Conservation (phyloP, 2,888 invertebrate genomes). For the Ophion obscuratus region DNA sequence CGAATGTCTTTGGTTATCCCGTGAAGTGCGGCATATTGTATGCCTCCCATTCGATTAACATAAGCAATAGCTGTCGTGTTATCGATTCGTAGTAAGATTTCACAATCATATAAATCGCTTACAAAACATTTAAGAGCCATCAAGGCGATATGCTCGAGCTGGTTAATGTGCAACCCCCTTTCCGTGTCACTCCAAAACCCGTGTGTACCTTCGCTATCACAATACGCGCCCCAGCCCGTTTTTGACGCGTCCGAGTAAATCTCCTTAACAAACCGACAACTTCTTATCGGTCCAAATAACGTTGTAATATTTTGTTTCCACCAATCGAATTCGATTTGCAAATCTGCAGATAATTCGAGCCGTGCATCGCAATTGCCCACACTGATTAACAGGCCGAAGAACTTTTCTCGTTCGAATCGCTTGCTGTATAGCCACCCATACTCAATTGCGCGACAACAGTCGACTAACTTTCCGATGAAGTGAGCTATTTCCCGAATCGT, state of each 20-base stretch:
- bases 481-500: not conserved
- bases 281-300: not conserved
- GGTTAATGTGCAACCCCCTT: not conserved
- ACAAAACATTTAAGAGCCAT: constrained; percentile 62
- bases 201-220: constrained; percentile 7
- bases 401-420: constrained; percentile 23
- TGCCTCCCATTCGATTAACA: constrained; percentile 47
- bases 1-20: constrained; percentile 38
- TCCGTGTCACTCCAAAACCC: constrained; percentile 31
- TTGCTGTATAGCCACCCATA: constrained; percentile 24
- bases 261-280: not conserved
- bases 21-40: constrained; percentile 34
- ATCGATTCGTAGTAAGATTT: constrained; percentile 60
- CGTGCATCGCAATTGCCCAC: constrained; percentile 34
- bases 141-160: constrained; percentile 7
- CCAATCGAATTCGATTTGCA: constrained; percentile 21
- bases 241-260: constrained; percentile 41
- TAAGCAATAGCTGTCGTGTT: constrained; percentile 61
- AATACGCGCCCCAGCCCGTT: constrained; percentile 36
- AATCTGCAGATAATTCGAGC: not conserved
- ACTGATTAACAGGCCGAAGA: not conserved
- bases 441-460: constrained; percentile 10
- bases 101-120: constrained; percentile 38
- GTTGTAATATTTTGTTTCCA: constrained; percentile 18
- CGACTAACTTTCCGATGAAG: constrained; percentile 22